Evolutionary conservation across 1,140 invertebrate species (phyloP).

Genomic region (Sarcophaga bullata): DNA sequence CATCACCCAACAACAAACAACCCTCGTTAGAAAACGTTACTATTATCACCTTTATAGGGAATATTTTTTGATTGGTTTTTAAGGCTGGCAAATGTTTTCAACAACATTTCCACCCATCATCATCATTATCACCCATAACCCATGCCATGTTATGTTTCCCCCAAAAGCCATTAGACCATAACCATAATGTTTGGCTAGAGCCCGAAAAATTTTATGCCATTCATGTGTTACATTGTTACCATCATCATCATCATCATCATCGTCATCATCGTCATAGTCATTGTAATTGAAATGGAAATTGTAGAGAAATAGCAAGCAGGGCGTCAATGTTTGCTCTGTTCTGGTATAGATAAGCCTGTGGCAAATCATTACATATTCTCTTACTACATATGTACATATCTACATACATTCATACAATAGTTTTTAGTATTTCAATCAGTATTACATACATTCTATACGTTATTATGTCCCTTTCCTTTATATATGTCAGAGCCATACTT

Average conservation of each 20-base stretch:
- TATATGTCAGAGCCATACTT: too few relatives aligned
- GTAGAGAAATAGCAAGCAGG: slow-evolving; percentile 58
- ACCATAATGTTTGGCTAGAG: too few relatives aligned
- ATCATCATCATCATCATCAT: slow-evolving; percentile 1
- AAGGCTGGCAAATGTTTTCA: background rate
- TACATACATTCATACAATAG: background rate
- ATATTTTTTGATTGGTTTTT: background rate
- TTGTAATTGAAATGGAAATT: too few relatives aligned
- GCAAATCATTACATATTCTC: slow-evolving; percentile 63
- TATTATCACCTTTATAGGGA: background rate
- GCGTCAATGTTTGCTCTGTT: slow-evolving; percentile 66
- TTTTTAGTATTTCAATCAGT: background rate
- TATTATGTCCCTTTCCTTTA: too few relatives aligned
- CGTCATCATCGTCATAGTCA: background rate
- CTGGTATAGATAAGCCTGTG: slow-evolving; percentile 64
- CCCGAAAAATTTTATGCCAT: background rate
- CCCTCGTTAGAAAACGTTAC: background rate
- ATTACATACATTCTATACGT: too few relatives aligned
- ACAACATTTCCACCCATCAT: background rate
- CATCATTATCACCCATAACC: background rate
- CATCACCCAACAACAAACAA: background rate
- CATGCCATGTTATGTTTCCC: too few relatives aligned
- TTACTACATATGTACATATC: background rate
- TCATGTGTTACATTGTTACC: too few relatives aligned
- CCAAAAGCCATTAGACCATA: too few relatives aligned